Evolutionary conservation across 2,797 vertebrate genomes (phyloP), one percentile per base, ranked within the genome.

Genomic region (Megalops cyprinoides): DNA sequence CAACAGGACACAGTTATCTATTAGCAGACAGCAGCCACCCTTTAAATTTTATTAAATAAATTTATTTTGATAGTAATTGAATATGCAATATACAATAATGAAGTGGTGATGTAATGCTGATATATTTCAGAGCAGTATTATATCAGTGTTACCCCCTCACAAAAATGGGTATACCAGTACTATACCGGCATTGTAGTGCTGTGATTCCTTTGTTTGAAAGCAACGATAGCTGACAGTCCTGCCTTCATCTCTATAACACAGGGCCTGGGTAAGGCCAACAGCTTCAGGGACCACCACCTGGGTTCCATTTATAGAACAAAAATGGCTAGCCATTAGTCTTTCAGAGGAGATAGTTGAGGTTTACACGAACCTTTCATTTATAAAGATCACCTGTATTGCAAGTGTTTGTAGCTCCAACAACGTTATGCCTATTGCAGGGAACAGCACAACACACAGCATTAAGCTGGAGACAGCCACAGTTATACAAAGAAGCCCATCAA

Each of bases 401-500:
- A 34, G 39, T 31, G 39, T 67, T 37, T 67, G 62, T 15, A 39
- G 62, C 34, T 67, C 20, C 62, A 67, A 18, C n/a, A 18, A 67
- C 39, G 37, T 65, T 34, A 67, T 23, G 62, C 37, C 62, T 42
- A 23, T 69, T 69, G n/a, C 65, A 48, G n/a, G 44, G 44, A 75
- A 5, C 42, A 73, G 31, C 39, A 9, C 42, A 73, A 31, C 39
- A 9, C 9, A n/a, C 6, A 23, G 86, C 74, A 76, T 56, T 55
- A 31, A n/a, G 25, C 37, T 34, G 15, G 18, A 55, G 8, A 76
- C 31, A 18, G 0, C 31, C 48, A n/a, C n/a, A 51, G 51, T 58
- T 14, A 23, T 39, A 15, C n/a, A 18, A 37, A 37, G 75, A 42
- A 23, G 56, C 37, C 15, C 5, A 83, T 84, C 82, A 42, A 20